These are phyloP conservation scores for Cossypha heuglini DNA, from an alignment of 2,797 vertebrate species.

Conservation along the genomic window DNA sequence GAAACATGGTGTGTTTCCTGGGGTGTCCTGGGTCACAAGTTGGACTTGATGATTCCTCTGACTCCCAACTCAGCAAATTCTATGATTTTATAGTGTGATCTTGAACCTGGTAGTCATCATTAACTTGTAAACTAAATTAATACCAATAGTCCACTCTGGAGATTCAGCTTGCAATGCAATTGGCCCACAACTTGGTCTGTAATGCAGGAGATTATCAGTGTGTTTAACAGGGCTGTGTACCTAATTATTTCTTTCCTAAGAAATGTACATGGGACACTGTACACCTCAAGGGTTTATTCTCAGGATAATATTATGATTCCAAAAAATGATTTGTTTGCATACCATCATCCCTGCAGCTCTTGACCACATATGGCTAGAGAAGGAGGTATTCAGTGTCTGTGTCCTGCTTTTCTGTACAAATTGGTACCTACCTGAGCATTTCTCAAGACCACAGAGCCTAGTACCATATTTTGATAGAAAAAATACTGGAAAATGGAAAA, in stretches of 20 bases:
- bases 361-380: background rate
- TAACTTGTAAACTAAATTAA: background rate
- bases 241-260: background rate
- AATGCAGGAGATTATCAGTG: background rate
- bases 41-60: rapidly evolving
- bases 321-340: background rate
- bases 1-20: background rate
- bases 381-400: background rate
- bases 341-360: background rate
- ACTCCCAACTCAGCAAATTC: background rate
- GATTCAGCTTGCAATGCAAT: background rate
- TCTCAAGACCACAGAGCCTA: background rate
- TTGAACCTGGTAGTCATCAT: background rate
- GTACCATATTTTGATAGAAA: background rate
- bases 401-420: background rate
- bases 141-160: background rate
- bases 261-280: background rate
- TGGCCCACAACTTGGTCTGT: background rate
- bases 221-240: background rate
- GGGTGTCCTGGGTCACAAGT: background rate
- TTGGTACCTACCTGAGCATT: background rate
- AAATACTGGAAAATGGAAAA: background rate
- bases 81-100: background rate
- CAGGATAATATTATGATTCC: background rate
- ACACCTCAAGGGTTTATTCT: background rate